phyloP scores from a whole-genome alignment of 2,888 invertebrate genomes.

The Agriopis aurantiaria region DNA sequence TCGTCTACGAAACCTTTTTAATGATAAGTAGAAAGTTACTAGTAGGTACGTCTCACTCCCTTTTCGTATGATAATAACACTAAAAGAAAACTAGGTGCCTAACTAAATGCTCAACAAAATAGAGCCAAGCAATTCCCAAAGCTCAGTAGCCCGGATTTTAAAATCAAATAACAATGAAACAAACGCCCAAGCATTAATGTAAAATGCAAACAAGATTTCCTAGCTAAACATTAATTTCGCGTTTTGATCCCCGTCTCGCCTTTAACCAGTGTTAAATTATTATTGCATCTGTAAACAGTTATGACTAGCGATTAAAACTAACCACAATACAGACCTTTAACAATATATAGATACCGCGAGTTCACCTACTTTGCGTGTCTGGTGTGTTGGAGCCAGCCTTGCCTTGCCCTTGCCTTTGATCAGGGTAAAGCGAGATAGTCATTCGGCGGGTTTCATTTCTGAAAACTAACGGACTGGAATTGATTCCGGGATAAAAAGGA shows the following conservation, averaged over 20 bases:
- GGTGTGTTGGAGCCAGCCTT: no score
- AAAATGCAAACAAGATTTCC: slow-evolving; percentile 63
- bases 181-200: slow-evolving; percentile 58
- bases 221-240: slow-evolving; percentile 67
- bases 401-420: no score
- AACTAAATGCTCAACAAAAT: slow-evolving; percentile 21
- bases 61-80: not conserved
- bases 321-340: slow-evolving; percentile 50
- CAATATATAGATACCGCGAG: no score
- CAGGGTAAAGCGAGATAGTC: no score
- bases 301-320: slow-evolving; percentile 78
- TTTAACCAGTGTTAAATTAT: slow-evolving; percentile 78
- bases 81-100: slow-evolving; percentile 6
- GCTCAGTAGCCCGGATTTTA: slow-evolving; percentile 53
- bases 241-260: slow-evolving; percentile 69
- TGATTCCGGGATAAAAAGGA: no score
- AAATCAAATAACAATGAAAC: slow-evolving; percentile 65
- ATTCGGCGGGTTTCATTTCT: no score
- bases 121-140: slow-evolving; percentile 28
- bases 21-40: no score
- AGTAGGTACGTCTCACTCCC: no score
- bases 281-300: slow-evolving; percentile 82
- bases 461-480: no score
- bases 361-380: no score
- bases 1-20: no score